Conservation (phyloP, 2,113 vertebrate species). For the Grantiella picta region DNA sequence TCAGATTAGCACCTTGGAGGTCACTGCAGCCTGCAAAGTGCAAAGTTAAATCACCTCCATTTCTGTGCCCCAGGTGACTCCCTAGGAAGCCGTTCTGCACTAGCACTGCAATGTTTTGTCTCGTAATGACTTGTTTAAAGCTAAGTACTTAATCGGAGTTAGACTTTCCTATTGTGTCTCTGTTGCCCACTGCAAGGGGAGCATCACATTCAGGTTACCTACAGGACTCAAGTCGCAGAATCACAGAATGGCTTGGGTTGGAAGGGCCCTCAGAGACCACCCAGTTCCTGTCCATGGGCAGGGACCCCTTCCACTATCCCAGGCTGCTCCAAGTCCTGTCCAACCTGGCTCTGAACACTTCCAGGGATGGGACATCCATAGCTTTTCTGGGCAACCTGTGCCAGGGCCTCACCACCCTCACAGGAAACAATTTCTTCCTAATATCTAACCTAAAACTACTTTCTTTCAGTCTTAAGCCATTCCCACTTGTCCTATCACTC, state of each 20-base stretch:
- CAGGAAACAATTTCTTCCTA: neutral
- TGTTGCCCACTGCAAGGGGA: neutral
- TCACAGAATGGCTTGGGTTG: neutral
- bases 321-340: accelerated
- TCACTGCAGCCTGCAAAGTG: neutral
- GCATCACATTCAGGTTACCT: neutral
- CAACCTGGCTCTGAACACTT: neutral
- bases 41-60: neutral
- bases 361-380: neutral
- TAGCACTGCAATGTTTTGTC: neutral
- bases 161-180: neutral
- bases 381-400: accelerated
- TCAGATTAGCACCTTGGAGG: neutral
- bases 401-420: neutral
- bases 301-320: neutral
- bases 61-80: neutral
- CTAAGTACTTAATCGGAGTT: neutral
- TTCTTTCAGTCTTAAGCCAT: neutral
- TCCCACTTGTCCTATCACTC: neutral
- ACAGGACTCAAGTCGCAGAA: neutral
- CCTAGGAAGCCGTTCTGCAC: neutral
- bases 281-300: neutral
- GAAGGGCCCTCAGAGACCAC: neutral
- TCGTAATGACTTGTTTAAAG: neutral
- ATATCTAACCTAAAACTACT: neutral